Evolutionary conservation across 1,140 invertebrate species (phyloP), one percentile per base, ranked within the genome.

Genomic region (Protaetia brevitarsis): DNA sequence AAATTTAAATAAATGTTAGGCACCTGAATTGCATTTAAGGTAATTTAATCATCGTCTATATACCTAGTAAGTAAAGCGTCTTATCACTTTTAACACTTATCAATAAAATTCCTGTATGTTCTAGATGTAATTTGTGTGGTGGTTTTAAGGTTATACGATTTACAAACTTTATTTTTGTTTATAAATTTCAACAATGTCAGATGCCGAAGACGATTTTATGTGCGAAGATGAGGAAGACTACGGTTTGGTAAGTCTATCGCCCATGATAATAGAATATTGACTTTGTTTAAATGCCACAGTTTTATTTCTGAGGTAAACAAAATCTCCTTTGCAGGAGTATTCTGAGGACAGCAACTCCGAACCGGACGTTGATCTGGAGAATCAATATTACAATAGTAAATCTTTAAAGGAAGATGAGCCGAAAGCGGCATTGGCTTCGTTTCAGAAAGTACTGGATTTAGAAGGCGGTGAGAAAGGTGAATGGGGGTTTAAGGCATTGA

Each of bases 331-430:
- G 21, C 5, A 95, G 92, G 93, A 95, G 83, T 97, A 96, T 79
- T 96, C 94, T 1, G 94, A 96, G 80, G 94, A 96, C 73, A 95
- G 93, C 73, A 96, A 96, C 79, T 96, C 94, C 0, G 97, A 99
- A n/a, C n/a, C n/a, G n/a, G n/a, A n/a, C n/a, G n/a, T n/a, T n/a
- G n/a, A n/a, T n/a, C n/a, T n/a, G n/a, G 77, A 99, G 81, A 99
- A 99, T 82, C 97, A 99, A 81, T 99, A 99, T 82, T 99, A 99
- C 77, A 99, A 98, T 79, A 98, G 96, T 65, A 99, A 99, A 84
- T 91, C 96, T 0, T 79, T 99, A 10, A 99, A 99, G 80, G 96
- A 98, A 82, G 96, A 99, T 82, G 93, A 97, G 78, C 97, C 96
- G 0, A 89, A 88, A 74, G 87, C 87, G 16, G 97, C 97, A 1